Base-by-base conservation (phyloP, 2,888 invertebrate genomes). In the Cheilosia impressa region DNA sequence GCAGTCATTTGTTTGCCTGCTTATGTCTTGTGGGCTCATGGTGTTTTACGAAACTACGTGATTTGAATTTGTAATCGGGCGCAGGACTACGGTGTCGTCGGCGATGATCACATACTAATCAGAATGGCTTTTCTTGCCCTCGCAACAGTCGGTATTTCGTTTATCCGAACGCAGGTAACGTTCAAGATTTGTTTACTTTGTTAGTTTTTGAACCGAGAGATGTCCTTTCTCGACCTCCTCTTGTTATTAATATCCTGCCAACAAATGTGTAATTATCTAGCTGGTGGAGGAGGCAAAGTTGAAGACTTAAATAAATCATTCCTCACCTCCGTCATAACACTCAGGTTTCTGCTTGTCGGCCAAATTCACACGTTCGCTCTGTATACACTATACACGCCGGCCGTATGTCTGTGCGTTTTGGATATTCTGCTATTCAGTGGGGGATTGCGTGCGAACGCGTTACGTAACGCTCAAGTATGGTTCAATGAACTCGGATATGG, bases 401-500 rank as follows among this genome's bases (percentile, higher is more conserved):
- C 31, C 9, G 22, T 34, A 60, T 19, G 41, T 43, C 22, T 68
- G 66, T 41, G 41, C 31, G 57, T 57, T 76, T 58, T 58, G 68
- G 58, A 60, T 31, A 27, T 34, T 5, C 43, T 65, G 22, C 65
- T 17, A 52, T 47, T 31, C 10, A 17, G n/a, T 27, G 27, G 60
- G 43, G 47, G 53, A 69, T 66, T 78, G 78, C 78, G 72, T 83
- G 73, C 57, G 38, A 69, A 69, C 72, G 68, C 73, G 63, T 68
- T 73, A 62, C 31, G 57, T 52, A 43, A 52, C 68, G 45, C 34
- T 34, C 10, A 69, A 65, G 17, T 38, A 63, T 63, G 50, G 79
- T 68, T 83, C 62, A 79, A 79, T 83, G 79, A 78, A 79, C 79
- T 78, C 22, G 19, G 55, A 58, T 52, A 65, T 60, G 52, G 24